Evolutionary conservation across 2,113 vertebrate genomes (phyloP).

Genomic region (Ammospiza caudacuta): DNA sequence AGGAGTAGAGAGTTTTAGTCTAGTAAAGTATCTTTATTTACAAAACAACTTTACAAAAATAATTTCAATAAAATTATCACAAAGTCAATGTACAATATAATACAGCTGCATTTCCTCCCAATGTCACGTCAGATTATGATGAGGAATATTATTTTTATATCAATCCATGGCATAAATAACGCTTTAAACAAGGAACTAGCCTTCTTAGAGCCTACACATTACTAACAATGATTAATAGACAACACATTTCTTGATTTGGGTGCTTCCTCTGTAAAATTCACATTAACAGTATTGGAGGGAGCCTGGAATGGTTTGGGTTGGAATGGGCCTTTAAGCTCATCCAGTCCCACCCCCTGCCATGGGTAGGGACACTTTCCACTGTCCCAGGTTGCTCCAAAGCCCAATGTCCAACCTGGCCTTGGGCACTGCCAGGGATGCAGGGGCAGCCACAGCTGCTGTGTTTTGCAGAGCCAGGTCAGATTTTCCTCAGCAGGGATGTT

Average conservation of each 20-base stretch:
- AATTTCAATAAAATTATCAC: slow-evolving; percentile 80
- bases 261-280: slow-evolving; percentile 8
- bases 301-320: neutral
- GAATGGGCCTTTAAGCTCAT: neutral
- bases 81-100: slow-evolving; percentile 79
- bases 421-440: neutral
- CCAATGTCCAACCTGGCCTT: accelerated
- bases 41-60: slow-evolving; percentile 82
- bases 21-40: slow-evolving; percentile 80
- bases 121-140: slow-evolving; percentile 25
- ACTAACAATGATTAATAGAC: slow-evolving; percentile 22
- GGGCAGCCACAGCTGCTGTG: neutral
- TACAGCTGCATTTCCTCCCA: slow-evolving; percentile 64
- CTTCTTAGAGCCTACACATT: slow-evolving; percentile 49
- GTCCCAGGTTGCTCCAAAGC: neutral
- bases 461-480: neutral
- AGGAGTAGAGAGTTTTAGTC: neutral
- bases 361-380: neutral
- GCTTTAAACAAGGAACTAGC: slow-evolving; percentile 39
- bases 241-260: slow-evolving; percentile 18
- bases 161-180: slow-evolving; percentile 65
- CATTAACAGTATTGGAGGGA: neutral
- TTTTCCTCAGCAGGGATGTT: neutral
- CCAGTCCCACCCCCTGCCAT: neutral
- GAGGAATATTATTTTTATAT: slow-evolving; percentile 59